Percentiles rank a stretch among this genome's conserved stretches.
These are phyloP conservation scores for Orientallactaga bullata DNA, from an alignment of 2,113 vertebrate species.

Conservation along the genomic window DNA sequence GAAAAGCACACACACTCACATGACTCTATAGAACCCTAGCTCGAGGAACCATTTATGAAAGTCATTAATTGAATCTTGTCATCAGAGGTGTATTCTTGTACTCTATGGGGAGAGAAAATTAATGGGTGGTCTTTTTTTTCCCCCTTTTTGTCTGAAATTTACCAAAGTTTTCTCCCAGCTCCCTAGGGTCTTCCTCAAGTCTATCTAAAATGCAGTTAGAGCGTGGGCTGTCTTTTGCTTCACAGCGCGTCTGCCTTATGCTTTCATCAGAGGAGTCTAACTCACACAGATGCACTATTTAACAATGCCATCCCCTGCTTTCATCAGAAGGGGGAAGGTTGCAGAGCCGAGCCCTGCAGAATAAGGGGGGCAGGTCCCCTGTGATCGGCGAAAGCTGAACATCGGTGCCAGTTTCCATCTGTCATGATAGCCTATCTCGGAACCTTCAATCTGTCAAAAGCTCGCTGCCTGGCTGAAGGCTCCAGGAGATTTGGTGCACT, in stretches of 20 bases:
- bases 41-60: conserved; percentile 57
- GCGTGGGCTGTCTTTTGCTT: conserved; percentile 99
- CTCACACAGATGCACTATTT: conserved; percentile 99
- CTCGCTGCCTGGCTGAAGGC: conserved; percentile 98
- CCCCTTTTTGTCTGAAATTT: conserved; percentile 93
- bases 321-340: conserved; percentile 98
- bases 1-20: conserved; percentile 29
- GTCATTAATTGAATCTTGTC: conserved; percentile 70
- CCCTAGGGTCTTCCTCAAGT: conserved; percentile 94
- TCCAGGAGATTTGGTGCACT: conserved; percentile 99
- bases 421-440: conserved; percentile 99
- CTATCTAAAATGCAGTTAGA: conserved; percentile 99
- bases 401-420: conserved; percentile 99
- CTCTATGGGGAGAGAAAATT: conserved; percentile 64
- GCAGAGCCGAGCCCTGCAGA: conserved; percentile 98
- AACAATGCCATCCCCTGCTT: conserved; percentile 99
- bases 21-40: conserved; percentile 58
- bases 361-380: conserved; percentile 99
- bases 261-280: conserved; percentile 99
- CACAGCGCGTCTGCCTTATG: conserved; percentile 97
- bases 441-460: conserved; percentile 99
- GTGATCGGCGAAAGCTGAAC: conserved; percentile 99
- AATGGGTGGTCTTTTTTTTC: conserved; percentile 79
- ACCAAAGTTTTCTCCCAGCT: conserved; percentile 95
- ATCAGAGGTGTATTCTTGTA: conserved; percentile 71